Conservation (phyloP, 2,888 invertebrate species). For the Gastrophysa polygoni region DNA sequence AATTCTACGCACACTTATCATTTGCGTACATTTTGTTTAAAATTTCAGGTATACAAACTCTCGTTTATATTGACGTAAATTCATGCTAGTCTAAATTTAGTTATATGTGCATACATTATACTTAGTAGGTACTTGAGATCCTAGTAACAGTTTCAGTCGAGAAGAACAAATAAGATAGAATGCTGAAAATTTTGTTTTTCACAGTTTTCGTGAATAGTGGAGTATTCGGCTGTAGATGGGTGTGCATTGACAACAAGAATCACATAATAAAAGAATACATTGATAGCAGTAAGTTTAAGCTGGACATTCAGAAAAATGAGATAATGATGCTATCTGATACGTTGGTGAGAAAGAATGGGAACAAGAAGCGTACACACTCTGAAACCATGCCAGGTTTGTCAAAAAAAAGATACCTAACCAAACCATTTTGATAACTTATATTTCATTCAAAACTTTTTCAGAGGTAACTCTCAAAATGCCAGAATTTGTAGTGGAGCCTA, state of each 20-base stretch:
- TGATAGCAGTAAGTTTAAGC: conserved; percentile 14
- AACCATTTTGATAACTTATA: too few relatives aligned
- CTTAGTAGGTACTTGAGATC: not conserved
- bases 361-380: not conserved
- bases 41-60: conserved; percentile 4
- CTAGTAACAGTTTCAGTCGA: not conserved
- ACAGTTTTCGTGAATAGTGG: not conserved
- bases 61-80: conserved; percentile 10
- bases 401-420: too few relatives aligned
- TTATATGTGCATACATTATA: not conserved
- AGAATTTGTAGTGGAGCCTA: conserved; percentile 18
- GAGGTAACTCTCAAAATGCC: conserved; percentile 23
- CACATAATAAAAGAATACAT: conserved; percentile 26
- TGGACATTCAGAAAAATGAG: conserved; percentile 20
- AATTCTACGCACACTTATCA: too few relatives aligned
- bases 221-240: conserved; percentile 23
- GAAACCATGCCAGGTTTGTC: conserved; percentile 13
- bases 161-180: not conserved
- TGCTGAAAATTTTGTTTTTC: not conserved
- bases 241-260: conserved; percentile 28
- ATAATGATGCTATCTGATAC: conserved; percentile 12
- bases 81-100: conserved; percentile 12
- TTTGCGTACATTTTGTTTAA: not conserved
- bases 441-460: conserved; percentile 21
- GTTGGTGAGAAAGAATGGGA: not conserved